These are phyloP conservation scores for Carduelis carduelis DNA, from an alignment of 2,797 vertebrate species.

Conservation along the genomic window DNA sequence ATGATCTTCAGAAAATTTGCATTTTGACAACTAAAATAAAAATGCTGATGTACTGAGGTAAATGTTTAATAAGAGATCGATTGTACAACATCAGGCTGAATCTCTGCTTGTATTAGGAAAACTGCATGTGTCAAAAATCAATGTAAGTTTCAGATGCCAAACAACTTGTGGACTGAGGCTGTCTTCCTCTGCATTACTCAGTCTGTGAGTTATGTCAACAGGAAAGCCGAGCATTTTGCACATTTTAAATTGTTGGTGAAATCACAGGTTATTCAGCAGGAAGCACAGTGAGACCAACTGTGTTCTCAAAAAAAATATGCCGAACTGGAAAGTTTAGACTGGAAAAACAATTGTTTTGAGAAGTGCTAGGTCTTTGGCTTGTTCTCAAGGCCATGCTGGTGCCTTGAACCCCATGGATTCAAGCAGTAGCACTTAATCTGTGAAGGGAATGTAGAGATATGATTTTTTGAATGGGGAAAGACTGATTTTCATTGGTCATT, in stretches of 20 bases:
- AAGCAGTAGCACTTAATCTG: neutral
- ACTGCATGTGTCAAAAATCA: neutral
- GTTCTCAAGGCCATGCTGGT: neutral
- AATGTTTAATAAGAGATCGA: neutral
- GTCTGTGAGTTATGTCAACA: slow-evolving; percentile 36
- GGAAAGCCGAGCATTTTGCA: slow-evolving; percentile 38
- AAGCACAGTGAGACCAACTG: neutral
- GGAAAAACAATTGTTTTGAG: neutral
- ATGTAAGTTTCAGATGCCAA: neutral
- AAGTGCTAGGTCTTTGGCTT: neutral
- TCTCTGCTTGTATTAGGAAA: neutral
- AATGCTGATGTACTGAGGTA: neutral
- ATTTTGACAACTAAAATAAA: slow-evolving; percentile 20
- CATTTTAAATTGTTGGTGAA: slow-evolving; percentile 23
- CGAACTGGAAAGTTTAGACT: neutral
- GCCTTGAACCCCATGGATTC: neutral
- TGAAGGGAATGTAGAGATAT: neutral
- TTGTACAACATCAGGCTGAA: neutral
- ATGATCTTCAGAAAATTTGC: neutral
- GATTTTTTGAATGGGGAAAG: neutral
- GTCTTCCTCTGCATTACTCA: neutral
- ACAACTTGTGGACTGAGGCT: neutral
- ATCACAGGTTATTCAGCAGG: slow-evolving; percentile 22
- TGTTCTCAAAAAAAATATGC: neutral
- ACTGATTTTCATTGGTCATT: neutral